A percentile compares a stretch with the other conserved stretches of the same genome.
These are phyloP conservation scores for Drosophila prolongata DNA, from an alignment of 2,888 invertebrate species.

Conservation along the genomic window DNA sequence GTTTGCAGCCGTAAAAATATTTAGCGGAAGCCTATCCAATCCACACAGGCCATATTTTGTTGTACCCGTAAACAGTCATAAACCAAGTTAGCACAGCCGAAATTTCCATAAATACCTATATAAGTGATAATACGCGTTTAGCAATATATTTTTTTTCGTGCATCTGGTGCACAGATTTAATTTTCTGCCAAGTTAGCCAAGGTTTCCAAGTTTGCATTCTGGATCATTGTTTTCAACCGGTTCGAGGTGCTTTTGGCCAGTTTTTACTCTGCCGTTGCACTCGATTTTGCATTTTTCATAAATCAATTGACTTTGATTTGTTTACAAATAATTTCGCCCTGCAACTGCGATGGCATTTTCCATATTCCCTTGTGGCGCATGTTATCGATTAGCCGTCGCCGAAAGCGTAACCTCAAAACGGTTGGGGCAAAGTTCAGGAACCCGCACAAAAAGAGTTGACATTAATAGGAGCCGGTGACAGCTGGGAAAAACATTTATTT, in stretches of 20 bases:
- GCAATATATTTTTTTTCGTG: slow-evolving; percentile 32
- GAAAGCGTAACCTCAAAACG: slow-evolving; percentile 18
- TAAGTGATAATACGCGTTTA: slow-evolving; percentile 21
- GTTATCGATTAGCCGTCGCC: slow-evolving; percentile 47
- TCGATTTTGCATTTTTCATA: slow-evolving; percentile 29
- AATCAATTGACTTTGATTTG: slow-evolving; percentile 57
- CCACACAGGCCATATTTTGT: not conserved
- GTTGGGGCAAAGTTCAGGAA: slow-evolving; percentile 30
- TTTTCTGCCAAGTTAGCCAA: slow-evolving; percentile 36
- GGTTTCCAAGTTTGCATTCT: slow-evolving; percentile 7
- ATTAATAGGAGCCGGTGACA: slow-evolving; percentile 11
- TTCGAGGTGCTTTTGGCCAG: slow-evolving; percentile 50
- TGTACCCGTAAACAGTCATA: slow-evolving; percentile 22
- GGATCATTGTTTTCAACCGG: slow-evolving; percentile 54
- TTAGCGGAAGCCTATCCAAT: slow-evolving; percentile 9
- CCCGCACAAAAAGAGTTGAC: slow-evolving; percentile 10
- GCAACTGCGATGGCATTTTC: slow-evolving; percentile 16
- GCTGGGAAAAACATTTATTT: slow-evolving; percentile 1
- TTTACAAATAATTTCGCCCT: slow-evolving; percentile 39
- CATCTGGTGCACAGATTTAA: slow-evolving; percentile 15
- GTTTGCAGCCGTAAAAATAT: not conserved
- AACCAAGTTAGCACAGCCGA: too few species aligned
- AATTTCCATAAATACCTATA: slow-evolving; percentile 6
- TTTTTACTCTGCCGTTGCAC: slow-evolving; percentile 12
- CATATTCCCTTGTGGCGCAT: slow-evolving; percentile 28